phyloP scores from a whole-genome alignment of 23 tunicate genomes.

The Styela clava region DNA sequence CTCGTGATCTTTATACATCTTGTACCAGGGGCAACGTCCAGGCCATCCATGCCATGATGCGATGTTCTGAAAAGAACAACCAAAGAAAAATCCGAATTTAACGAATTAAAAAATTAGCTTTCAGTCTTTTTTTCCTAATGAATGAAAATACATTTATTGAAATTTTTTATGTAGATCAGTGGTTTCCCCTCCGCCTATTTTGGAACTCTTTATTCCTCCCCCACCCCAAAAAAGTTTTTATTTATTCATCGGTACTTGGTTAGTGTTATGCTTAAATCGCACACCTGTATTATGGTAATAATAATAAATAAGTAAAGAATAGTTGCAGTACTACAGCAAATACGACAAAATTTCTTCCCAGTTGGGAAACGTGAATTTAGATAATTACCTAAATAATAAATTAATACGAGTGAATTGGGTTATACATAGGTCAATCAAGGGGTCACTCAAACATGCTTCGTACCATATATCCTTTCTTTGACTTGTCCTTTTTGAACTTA shows the following conservation, averaged over 20 bases:
- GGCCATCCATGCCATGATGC: conserved; percentile 71
- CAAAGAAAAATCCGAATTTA: no score
- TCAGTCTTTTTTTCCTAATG: no score
- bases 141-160: background rate
- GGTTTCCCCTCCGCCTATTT: background rate
- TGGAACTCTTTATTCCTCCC: background rate
- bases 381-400: background rate
- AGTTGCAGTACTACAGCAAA: no score
- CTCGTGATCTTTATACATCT: conserved; percentile 10
- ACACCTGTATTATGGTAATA: background rate
- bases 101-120: no score
- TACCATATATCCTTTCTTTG: conserved; percentile 34
- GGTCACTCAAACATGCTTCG: background rate
- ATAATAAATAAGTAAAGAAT: no score
- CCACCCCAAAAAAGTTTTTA: background rate
- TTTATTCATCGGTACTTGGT: no score
- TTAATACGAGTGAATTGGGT: background rate
- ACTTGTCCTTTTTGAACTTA: conserved; percentile 37
- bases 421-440: background rate
- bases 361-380: no score
- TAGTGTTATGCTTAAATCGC: no score
- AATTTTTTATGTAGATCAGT: background rate
- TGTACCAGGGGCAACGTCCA: conserved; percentile 51
- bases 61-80: conserved; percentile 45
- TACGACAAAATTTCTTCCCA: no score